A percentile compares a stretch with the other conserved stretches of the same genome.
phyloP scores from a whole-genome alignment of 23 tunicate species.

The Halocynthia aurantium region DNA sequence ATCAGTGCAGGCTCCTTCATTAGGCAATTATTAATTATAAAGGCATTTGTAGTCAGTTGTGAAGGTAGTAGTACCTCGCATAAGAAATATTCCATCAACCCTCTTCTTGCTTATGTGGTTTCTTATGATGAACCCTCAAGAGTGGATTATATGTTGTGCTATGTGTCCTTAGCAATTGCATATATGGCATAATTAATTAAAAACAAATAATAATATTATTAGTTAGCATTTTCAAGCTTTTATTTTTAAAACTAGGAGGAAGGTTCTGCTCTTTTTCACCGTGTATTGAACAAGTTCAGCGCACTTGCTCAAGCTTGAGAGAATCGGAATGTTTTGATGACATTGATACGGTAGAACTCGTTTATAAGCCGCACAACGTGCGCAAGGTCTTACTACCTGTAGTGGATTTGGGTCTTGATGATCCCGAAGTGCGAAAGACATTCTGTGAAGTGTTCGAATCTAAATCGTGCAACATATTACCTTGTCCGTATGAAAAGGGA shows the following conservation, averaged over 20 bases:
- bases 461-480: conserved; percentile 1
- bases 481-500: conserved; percentile 56
- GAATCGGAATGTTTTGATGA: conserved; percentile 61
- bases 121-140: too few species aligned
- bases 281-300: conserved; percentile 92
- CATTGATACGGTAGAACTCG: conserved; percentile 66
- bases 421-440: conserved; percentile 27
- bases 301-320: conserved; percentile 48
- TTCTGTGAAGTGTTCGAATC: not conserved
- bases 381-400: conserved; percentile 57
- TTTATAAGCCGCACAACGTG: conserved; percentile 52
- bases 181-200: too few species aligned
- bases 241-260: conserved; percentile 27
- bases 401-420: conserved; percentile 60
- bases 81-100: too few species aligned
- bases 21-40: too few species aligned
- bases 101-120: too few species aligned
- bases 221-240: too few species aligned
- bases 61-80: too few species aligned
- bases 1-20: too few species aligned
- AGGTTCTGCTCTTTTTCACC: conserved; percentile 89
- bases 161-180: too few species aligned
- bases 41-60: too few species aligned
- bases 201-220: too few species aligned
- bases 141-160: too few species aligned